These are phyloP conservation scores for Aurelia sp. DNA, from an alignment of 30 jellyfish, hydroid and myxozoan species.

Conservation along the genomic window DNA sequence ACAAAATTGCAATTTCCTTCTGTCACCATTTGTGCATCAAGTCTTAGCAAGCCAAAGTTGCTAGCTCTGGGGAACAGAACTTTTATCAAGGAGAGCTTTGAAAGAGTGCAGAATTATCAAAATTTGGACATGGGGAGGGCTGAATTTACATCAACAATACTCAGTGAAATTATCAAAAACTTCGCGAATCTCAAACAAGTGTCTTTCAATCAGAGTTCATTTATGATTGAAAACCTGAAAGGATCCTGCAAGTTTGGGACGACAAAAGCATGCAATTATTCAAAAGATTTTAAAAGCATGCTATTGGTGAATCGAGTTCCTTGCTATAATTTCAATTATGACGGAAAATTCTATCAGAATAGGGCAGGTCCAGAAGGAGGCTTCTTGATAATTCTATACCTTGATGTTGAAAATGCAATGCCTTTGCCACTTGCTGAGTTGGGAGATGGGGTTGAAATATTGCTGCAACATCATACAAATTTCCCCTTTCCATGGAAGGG, in stretches of 20 bases:
- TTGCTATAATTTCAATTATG: slow-evolving; percentile 26
- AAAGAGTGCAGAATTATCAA: background rate
- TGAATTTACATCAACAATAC: background rate
- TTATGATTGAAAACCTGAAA: background rate
- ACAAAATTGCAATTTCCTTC: slow-evolving; percentile 9
- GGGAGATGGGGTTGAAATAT: slow-evolving; percentile 56
- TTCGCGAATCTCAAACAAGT: background rate
- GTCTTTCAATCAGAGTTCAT: background rate
- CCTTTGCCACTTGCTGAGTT: background rate
- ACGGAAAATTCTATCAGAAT: slow-evolving; percentile 12
- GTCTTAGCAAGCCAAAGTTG: background rate
- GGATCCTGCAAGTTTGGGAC: background rate
- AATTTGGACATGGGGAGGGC: background rate
- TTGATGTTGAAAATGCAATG: slow-evolving; percentile 6
- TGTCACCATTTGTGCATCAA: slow-evolving; percentile 9
- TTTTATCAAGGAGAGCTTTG: background rate
- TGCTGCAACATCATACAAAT: slow-evolving; percentile 16
- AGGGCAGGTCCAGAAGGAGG: slow-evolving; percentile 36
- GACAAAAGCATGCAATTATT: background rate
- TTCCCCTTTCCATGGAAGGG: slow-evolving; percentile 25
- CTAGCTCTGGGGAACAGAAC: background rate
- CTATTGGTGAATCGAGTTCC: slow-evolving; percentile 1
- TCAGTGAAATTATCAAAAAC: background rate
- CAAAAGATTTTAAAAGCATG: slow-evolving; percentile 17
- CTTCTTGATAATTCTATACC: slow-evolving; percentile 1